A percentile compares a stretch with the other conserved stretches of the same genome.
These are phyloP conservation scores for Theocolax elegans DNA, from an alignment of 1,140 invertebrate genomes.

Conservation along the genomic window DNA sequence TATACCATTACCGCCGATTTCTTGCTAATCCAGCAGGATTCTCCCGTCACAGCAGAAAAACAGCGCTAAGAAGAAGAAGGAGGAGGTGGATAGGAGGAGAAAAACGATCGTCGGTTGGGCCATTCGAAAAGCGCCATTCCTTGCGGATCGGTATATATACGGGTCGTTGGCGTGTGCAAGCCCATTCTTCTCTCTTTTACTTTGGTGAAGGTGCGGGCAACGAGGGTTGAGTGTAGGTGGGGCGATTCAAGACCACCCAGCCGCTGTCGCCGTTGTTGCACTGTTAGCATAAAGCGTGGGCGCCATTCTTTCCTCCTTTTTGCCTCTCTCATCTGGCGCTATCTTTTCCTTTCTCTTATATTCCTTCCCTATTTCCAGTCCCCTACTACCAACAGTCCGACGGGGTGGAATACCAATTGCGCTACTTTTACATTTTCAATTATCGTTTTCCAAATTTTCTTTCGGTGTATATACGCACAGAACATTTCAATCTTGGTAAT, in stretches of 20 bases:
- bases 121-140: constrained; percentile 14
- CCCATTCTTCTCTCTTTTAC: too few species aligned
- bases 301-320: constrained; percentile 62
- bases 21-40: constrained; percentile 21
- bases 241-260: constrained; percentile 67
- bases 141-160: constrained; percentile 2
- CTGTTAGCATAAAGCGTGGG: constrained; percentile 65
- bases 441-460: too few species aligned
- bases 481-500: too few species aligned
- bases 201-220: constrained; percentile 53
- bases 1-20: constrained; percentile 24
- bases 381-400: too few species aligned
- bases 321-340: constrained; percentile 42
- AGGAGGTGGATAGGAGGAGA: constrained; percentile 27
- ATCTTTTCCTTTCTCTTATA: constrained; percentile 29
- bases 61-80: not conserved
- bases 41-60: not conserved
- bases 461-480: too few species aligned
- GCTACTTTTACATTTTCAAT: too few species aligned
- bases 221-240: constrained; percentile 58
- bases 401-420: too few species aligned
- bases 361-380: constrained; percentile 38
- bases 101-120: constrained; percentile 14
- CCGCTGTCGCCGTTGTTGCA: constrained; percentile 51
- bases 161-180: constrained; percentile 6